Conservation (phyloP, 2,797 vertebrate genomes). For the Simalia tracyae region DNA sequence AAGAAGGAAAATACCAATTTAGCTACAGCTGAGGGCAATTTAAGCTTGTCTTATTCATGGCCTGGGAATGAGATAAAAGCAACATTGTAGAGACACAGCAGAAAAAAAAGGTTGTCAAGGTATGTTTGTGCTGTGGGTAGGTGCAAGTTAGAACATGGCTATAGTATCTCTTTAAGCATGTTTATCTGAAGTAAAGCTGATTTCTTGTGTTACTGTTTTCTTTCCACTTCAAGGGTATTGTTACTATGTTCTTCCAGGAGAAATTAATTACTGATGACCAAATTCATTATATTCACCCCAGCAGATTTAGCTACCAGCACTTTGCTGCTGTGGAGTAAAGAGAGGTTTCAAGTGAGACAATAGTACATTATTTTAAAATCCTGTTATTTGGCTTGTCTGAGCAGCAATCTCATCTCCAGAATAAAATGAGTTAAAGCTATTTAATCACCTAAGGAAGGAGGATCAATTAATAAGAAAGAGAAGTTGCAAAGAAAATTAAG, state of each 20-base stretch:
- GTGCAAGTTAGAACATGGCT: neutral
- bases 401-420: rapidly evolving
- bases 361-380: neutral
- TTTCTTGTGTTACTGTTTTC: neutral
- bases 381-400: constrained; percentile 28
- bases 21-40: neutral
- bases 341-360: neutral
- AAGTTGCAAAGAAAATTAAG: constrained; percentile 10
- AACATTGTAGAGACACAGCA: neutral
- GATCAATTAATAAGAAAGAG: constrained; percentile 1
- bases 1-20: neutral
- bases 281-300: constrained; percentile 58
- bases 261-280: constrained; percentile 64
- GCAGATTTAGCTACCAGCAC: neutral
- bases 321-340: rapidly evolving
- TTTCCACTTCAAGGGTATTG: constrained; percentile 29
- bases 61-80: neutral
- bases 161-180: rapidly evolving
- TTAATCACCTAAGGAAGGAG: neutral
- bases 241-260: constrained; percentile 35
- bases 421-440: neutral
- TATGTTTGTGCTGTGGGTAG: neutral
- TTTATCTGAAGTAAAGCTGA: constrained; percentile 9
- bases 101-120: neutral
- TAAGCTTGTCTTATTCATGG: neutral